Evolutionary conservation across 2,113 vertebrate species (phyloP).

Genomic region (Heteronetta atricapilla): DNA sequence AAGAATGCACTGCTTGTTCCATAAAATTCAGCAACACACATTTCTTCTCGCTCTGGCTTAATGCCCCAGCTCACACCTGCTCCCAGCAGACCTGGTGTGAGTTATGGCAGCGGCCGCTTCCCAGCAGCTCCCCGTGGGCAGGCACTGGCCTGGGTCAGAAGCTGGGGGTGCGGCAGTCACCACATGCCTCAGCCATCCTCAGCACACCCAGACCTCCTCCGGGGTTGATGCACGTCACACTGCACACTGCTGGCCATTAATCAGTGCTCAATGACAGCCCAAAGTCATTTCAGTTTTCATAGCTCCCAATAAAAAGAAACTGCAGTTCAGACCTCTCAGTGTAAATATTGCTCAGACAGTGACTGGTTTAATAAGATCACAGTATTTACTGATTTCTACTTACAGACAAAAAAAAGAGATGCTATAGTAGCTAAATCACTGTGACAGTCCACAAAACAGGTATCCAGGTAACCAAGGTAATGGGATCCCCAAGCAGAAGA

Average conservation of each 20-base stretch:
- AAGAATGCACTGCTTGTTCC: too few species aligned
- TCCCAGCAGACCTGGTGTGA: background rate
- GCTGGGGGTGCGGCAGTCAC: background rate
- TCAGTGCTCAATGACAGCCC: background rate
- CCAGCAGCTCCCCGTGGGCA: background rate
- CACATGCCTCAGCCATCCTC: background rate
- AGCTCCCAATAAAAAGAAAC: background rate
- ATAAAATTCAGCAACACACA: background rate
- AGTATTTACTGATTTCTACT: conserved; percentile 27
- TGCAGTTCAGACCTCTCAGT: conserved; percentile 28
- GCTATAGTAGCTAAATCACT: conserved; percentile 51
- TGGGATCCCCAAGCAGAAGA: conserved; percentile 49
- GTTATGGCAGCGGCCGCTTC: background rate
- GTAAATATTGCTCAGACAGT: conserved; percentile 27
- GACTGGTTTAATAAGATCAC: conserved; percentile 23
- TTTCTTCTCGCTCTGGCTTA: background rate
- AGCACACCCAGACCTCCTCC: background rate
- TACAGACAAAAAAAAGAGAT: conserved; percentile 25
- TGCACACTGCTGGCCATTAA: background rate
- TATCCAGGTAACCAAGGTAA: conserved; percentile 70
- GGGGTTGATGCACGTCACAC: background rate
- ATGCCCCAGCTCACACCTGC: background rate
- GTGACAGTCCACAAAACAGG: conserved; percentile 49
- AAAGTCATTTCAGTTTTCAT: background rate
- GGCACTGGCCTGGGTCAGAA: background rate